phyloP scores from a whole-genome alignment of 2,888 invertebrate species.

The Dasypolia templi region DNA sequence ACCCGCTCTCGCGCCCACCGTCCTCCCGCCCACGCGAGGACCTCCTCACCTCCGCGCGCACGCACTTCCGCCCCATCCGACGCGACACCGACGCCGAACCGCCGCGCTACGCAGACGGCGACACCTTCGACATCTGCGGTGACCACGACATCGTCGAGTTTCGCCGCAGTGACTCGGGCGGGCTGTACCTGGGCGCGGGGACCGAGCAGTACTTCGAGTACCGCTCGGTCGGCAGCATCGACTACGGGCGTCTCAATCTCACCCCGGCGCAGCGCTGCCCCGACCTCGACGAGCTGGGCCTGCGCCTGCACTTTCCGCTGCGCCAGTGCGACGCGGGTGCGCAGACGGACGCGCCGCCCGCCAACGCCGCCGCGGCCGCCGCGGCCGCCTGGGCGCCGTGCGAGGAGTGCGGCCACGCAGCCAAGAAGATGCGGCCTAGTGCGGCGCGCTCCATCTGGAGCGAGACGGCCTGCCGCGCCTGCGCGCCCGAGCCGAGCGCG shows the following conservation, averaged over 20 bases:
- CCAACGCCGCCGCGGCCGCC: constrained; percentile 64
- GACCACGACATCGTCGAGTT: constrained; percentile 92
- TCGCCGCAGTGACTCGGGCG: constrained; percentile 92
- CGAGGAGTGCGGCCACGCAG: constrained; percentile 82
- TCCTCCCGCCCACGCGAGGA: constrained; percentile 89
- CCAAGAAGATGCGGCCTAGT: constrained; percentile 84
- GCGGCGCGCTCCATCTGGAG: constrained; percentile 77
- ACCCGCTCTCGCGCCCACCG: constrained; percentile 60
- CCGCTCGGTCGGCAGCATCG: constrained; percentile 78
- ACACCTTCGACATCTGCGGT: constrained; percentile 92
- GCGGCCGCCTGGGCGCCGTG: constrained; percentile 74
- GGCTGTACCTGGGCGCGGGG: constrained; percentile 89
- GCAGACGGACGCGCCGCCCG: constrained; percentile 78
- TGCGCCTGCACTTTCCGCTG: constrained; percentile 93
- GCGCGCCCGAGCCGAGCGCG: constrained; percentile 71
- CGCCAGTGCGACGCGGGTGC: constrained; percentile 79
- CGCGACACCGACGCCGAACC: constrained; percentile 84
- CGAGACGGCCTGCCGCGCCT: constrained; percentile 73
- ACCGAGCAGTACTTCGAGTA: constrained; percentile 90
- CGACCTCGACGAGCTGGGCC: constrained; percentile 82
- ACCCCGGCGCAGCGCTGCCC: constrained; percentile 82
- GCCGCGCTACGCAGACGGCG: constrained; percentile 92
- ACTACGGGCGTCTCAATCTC: constrained; percentile 82
- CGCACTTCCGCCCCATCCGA: constrained; percentile 96
- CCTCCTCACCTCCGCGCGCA: constrained; percentile 93